Evolutionary conservation across 2,888 invertebrate genomes (phyloP), one percentile per base, ranked within the genome.

Genomic region (Diabrotica balteata): DNA sequence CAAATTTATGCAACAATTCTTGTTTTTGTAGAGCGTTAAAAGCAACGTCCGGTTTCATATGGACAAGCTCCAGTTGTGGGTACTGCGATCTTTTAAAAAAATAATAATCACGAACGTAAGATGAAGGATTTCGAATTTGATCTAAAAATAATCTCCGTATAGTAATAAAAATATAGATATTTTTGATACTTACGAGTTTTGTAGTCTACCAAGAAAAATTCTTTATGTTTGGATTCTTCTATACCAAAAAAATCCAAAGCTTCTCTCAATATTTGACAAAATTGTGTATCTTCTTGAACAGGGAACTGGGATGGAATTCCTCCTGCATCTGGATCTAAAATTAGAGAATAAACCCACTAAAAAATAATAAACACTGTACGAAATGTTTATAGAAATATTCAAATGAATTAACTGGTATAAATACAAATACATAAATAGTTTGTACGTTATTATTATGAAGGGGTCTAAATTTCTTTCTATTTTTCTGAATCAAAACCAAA

Each of bases 251-350:
- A 99, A 80, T 98, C 98, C 22, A 98, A 85, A 0, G 97, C 94
- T 84, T 99, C 98, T 74, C 94, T 90, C n/a, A 98, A 86, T 76
- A 99, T 93, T 82, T 96, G 95, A 78, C 91, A 91, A 82, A 98
- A 98, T 76, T 97, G 95, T 0, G 98, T 98, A 80, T 98, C 98
- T 86, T 98, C 95, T 84, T 98, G 97, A 5, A 99, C 96, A 0
- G 98, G 97, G 85, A 98, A 98, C 82, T 98, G 98, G 0, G 98
- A 96, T 0, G 99, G 99, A 80, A 99, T 98, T 66, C 95, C 96
- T 59, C 95, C 95, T 75, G 94, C 93, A 77, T 96, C 95, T 71
- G 92, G 91, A 79, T 92, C 93, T 90, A 57, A 9, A 63, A 66
- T 47, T 32, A 32, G 2, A 32, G 5, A 32, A 32, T 32, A 32